Percentiles rank a stretch among this genome's conserved stretches.
Conservation (phyloP, 1,140 invertebrate species). For the Periplaneta americana region DNA sequence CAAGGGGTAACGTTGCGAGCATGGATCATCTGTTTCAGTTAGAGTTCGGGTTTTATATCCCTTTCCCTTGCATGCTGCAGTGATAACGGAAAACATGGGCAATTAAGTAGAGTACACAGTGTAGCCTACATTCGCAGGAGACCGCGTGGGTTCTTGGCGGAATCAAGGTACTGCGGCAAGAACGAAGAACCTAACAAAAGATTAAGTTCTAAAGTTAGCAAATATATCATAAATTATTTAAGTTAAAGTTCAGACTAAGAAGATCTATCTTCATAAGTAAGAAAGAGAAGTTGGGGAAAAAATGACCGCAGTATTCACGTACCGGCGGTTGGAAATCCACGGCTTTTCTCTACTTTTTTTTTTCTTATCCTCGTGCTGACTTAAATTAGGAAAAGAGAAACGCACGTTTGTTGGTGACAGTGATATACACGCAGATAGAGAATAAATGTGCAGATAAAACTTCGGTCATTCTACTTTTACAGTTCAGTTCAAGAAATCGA, state of each 20-base stretch:
- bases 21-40: neutral
- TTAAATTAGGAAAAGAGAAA: neutral
- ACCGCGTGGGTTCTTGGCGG: neutral
- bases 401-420: neutral
- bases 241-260: neutral
- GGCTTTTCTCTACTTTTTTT: too few relatives aligned
- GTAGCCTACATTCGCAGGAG: neutral
- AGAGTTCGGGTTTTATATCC: neutral
- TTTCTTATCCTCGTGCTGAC: neutral
- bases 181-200: neutral
- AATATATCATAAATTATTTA: neutral
- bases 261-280: neutral
- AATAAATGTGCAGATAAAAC: too few relatives aligned
- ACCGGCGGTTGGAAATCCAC: neutral
- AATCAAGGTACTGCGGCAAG: neutral
- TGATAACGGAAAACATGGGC: neutral
- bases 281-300: neutral
- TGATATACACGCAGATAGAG: neutral
- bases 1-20: too few relatives aligned
- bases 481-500: too few relatives aligned
- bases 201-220: neutral
- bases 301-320: neutral
- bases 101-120: neutral
- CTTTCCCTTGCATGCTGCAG: neutral
- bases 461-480: too few relatives aligned